Conservation (phyloP, 2,888 invertebrate genomes). For the Ectropis crepuscularia region DNA sequence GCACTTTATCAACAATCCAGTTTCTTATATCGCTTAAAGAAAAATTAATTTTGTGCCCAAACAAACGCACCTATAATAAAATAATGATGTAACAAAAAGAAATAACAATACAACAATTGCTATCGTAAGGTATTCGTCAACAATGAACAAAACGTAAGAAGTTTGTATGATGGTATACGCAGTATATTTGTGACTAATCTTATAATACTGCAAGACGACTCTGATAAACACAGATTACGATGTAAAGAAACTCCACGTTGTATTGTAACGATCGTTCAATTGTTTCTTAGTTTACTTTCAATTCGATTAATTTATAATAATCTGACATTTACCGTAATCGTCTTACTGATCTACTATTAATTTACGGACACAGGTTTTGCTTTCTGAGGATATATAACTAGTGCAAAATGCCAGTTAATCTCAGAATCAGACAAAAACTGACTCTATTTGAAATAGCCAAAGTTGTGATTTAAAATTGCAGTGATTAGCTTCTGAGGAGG, state of each 20-base stretch:
- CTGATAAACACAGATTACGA: background rate
- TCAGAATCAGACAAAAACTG: background rate
- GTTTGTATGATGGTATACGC: constrained; percentile 13
- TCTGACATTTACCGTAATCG: background rate
- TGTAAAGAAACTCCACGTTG: background rate
- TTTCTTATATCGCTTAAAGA: constrained; percentile 5
- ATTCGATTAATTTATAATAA: background rate
- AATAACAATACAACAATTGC: constrained; percentile 60
- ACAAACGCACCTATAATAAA: constrained; percentile 53
- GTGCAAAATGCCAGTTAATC: constrained; percentile 24
- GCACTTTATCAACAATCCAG: constrained; percentile 2
- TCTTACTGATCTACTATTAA: background rate
- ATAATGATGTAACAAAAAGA: constrained; percentile 50
- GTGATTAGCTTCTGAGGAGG: background rate
- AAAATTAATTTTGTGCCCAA: constrained; percentile 54
- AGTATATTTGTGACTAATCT: constrained; percentile 14
- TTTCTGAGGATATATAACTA: constrained; percentile 23
- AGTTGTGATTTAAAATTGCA: background rate
- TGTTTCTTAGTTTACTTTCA: background rate
- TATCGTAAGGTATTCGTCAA: constrained; percentile 38
- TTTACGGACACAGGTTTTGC: background rate
- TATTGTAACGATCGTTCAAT: no score
- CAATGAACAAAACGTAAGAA: constrained; percentile 27
- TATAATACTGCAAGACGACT: constrained; percentile 7
- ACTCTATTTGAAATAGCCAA: background rate